phyloP scores from a whole-genome alignment of 2,113 vertebrate species.

The Salvelinus sp. region DNA sequence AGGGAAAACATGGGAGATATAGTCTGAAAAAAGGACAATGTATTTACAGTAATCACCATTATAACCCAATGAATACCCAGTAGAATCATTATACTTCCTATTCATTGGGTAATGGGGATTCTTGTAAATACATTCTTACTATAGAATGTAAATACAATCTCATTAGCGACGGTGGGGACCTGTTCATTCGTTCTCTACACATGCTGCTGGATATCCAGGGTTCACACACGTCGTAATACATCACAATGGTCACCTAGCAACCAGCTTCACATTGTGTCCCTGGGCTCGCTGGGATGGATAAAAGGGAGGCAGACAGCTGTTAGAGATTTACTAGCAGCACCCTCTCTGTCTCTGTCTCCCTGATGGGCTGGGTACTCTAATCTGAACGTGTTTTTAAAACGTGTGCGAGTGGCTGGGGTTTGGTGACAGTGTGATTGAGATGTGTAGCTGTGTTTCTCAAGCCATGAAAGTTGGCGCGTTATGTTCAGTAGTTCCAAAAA shows the following conservation, averaged over 20 bases:
- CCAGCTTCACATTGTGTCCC: background rate
- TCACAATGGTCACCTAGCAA: constrained; percentile 3
- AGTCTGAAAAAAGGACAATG: too few relatives aligned
- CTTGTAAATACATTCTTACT: background rate
- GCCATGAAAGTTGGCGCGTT: too few relatives aligned
- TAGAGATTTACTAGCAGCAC: background rate
- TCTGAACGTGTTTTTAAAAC: background rate
- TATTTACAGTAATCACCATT: background rate
- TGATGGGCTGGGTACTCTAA: background rate
- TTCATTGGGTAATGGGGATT: too few relatives aligned
- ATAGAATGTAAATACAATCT: background rate
- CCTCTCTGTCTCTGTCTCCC: background rate
- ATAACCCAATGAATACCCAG: too few relatives aligned
- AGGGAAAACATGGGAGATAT: too few relatives aligned
- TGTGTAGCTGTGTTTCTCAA: too few relatives aligned
- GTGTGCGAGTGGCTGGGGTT: background rate
- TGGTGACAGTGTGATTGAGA: too few relatives aligned
- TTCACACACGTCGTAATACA: background rate
- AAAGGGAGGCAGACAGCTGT: background rate
- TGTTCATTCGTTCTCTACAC: background rate
- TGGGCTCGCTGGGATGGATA: background rate
- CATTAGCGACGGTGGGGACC: background rate
- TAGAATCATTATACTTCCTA: too few relatives aligned
- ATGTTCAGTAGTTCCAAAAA: too few relatives aligned
- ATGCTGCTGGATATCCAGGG: background rate